These are phyloP conservation scores for Tor tambroides DNA, from an alignment of 2,113 vertebrate species.

Conservation along the genomic window DNA sequence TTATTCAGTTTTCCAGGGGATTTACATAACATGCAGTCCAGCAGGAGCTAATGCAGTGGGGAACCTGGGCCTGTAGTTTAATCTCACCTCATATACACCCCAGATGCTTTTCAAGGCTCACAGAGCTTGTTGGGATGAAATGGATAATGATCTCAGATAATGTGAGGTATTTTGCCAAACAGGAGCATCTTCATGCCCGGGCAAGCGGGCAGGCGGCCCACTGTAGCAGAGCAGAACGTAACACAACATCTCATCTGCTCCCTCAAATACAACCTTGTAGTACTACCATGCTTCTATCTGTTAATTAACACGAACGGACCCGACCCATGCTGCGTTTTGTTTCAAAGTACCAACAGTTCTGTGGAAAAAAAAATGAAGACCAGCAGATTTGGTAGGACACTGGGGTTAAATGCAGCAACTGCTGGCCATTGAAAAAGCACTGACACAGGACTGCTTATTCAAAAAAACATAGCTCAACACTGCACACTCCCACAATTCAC, in stretches of 20 bases:
- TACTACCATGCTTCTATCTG: not conserved
- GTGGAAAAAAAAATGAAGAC: not conserved
- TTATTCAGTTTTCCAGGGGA: not conserved
- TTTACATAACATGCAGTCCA: conserved; percentile 33
- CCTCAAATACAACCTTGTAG: conserved; percentile 12
- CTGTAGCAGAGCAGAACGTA: conserved; percentile 51
- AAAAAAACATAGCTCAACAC: conserved; percentile 47
- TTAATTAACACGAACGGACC: not conserved
- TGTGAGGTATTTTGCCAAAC: conserved; percentile 68
- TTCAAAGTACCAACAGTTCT: not conserved
- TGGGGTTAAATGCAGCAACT: conserved; percentile 46
- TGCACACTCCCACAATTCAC: conserved; percentile 44
- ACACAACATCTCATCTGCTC: conserved; percentile 46
- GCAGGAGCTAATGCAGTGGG: not conserved
- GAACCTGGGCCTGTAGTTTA: conserved; percentile 64
- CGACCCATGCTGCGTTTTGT: not conserved
- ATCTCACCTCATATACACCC: conserved; percentile 63
- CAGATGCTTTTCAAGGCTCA: conserved; percentile 63
- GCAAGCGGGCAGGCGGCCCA: conserved; percentile 46
- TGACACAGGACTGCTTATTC: conserved; percentile 49
- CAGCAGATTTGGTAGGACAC: conserved; percentile 23
- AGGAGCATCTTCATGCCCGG: conserved; percentile 55
- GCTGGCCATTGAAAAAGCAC: conserved; percentile 35
- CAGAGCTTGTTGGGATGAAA: conserved; percentile 69
- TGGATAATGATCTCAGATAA: conserved; percentile 70